Conservation (phyloP, 2,797 vertebrate genomes). For the Enoplosus armatus region DNA sequence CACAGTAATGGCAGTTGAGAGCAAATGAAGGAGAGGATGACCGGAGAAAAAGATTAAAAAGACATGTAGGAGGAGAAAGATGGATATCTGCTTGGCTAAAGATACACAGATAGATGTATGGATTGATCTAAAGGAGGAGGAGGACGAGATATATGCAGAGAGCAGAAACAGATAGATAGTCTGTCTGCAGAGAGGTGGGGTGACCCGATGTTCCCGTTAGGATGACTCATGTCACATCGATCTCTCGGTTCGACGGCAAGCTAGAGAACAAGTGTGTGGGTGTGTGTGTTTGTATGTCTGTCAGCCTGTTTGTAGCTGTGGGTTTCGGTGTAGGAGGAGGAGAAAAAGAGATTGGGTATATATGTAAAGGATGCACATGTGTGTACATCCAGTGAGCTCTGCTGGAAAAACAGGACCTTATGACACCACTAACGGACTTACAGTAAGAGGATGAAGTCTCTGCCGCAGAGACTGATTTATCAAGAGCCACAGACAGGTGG, state of each 20-base stretch:
- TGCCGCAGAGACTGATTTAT: constrained; percentile 21
- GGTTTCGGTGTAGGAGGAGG: constrained; percentile 5
- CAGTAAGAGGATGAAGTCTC: constrained; percentile 62
- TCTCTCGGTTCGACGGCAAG: constrained; percentile 35
- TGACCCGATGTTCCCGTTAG: constrained; percentile 43
- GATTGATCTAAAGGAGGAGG: constrained; percentile 35
- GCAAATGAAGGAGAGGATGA: constrained; percentile 30
- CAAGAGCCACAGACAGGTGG: not conserved
- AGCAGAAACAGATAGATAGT: constrained; percentile 34
- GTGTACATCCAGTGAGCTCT: not conserved
- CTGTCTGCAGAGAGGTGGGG: constrained; percentile 42
- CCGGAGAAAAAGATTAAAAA: constrained; percentile 31
- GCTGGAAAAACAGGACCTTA: constrained; percentile 32
- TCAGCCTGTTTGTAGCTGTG: constrained; percentile 11
- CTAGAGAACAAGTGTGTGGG: constrained; percentile 15
- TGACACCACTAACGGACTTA: constrained; percentile 62
- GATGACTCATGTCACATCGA: constrained; percentile 70
- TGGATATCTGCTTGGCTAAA: constrained; percentile 31
- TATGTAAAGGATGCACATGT: not conserved
- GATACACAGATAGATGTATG: constrained; percentile 42
- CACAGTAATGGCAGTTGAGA: constrained; percentile 16
- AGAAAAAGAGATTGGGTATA: constrained; percentile 10
- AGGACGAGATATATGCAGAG: constrained; percentile 32
- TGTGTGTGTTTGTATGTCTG: constrained; percentile 9
- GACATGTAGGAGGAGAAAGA: constrained; percentile 41